Evolutionary conservation across 2,797 vertebrate genomes (phyloP).

Genomic region (Alca torda): DNA sequence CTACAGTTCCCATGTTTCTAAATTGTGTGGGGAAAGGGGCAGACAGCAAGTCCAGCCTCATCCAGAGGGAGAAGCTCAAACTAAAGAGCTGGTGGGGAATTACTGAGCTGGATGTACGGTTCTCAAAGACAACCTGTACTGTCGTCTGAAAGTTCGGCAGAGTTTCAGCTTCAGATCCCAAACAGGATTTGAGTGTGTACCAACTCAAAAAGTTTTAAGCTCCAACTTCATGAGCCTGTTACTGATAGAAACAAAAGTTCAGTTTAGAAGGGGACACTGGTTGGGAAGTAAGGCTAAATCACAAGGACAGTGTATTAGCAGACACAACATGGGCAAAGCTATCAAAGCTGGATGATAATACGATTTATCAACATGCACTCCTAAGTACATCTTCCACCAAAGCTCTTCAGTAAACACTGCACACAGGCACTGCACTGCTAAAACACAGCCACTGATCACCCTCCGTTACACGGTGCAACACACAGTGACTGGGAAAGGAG

Average conservation of each 20-base stretch:
- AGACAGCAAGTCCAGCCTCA: not conserved
- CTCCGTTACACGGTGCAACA: fast-evolving
- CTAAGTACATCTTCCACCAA: not conserved
- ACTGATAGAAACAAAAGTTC: not conserved
- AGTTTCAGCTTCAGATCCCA: not conserved
- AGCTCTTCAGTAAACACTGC: not conserved
- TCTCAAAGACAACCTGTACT: not conserved
- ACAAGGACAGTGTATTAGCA: not conserved
- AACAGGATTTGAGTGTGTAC: not conserved
- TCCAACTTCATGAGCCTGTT: not conserved
- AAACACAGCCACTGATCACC: not conserved
- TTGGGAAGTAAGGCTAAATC: not conserved
- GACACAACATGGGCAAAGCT: not conserved
- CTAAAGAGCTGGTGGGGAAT: not conserved
- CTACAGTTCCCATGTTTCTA: not conserved
- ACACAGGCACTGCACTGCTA: not conserved
- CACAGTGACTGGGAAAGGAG: not conserved
- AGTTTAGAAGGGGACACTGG: not conserved
- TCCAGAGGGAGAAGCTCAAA: not conserved
- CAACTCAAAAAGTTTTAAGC: not conserved
- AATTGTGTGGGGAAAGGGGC: not conserved
- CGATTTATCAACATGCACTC: not conserved
- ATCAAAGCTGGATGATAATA: not conserved
- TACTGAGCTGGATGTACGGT: not conserved
- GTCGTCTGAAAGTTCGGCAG: not conserved